Base-by-base conservation (phyloP, 2,888 invertebrate genomes). In the Anoplius nigerrimus region DNA sequence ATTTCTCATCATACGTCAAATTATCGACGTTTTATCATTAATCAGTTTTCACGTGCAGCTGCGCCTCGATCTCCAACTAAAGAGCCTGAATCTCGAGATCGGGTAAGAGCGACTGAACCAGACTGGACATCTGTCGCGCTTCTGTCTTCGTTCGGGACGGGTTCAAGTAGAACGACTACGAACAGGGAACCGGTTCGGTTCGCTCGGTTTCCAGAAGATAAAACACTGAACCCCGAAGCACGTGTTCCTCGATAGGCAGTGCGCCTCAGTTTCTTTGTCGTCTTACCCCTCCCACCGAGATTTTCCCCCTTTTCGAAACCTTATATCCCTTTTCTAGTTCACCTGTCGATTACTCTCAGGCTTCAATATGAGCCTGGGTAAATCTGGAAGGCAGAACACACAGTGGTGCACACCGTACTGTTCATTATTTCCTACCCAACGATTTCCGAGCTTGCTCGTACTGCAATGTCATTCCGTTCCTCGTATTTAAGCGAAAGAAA, bases 121-220 rank as follows among this genome's bases (percentile, higher is more conserved):
- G 6, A 62, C 46, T 46, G 55, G 55, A 66, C 75, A 65, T 75
- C 73, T 73, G 78, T 75, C 69, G 64, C 59, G 63, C 62, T 54
- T 64, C 46, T 48, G 62, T 67, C 58, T 71, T 54, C 54, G 46
- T 67, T 73, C 46, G 43, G n/a, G 65, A 69, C 48, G 52, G 61
- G 43, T 57, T 55, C 66, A 53, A 68, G 66, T 60, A 58, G 66
- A 54, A 52, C 63, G 62, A 62, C 48, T 54, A 55, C 69, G 66
- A 77, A 64, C 66, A 64, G 24, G 66, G 66, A 76, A 76, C 76
- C 78, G 78, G 76, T 78, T 76, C 72, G 66, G 59, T 76, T 70
- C 72, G 64, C 65, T 62, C 71, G 69, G 68, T 72, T 69, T 66
- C 58, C 53, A 56, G 43, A 55, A 67, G 71, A 69, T 70, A 68